Conservation (phyloP, 2,797 vertebrate genomes). For the Macropus fuliginosus region DNA sequence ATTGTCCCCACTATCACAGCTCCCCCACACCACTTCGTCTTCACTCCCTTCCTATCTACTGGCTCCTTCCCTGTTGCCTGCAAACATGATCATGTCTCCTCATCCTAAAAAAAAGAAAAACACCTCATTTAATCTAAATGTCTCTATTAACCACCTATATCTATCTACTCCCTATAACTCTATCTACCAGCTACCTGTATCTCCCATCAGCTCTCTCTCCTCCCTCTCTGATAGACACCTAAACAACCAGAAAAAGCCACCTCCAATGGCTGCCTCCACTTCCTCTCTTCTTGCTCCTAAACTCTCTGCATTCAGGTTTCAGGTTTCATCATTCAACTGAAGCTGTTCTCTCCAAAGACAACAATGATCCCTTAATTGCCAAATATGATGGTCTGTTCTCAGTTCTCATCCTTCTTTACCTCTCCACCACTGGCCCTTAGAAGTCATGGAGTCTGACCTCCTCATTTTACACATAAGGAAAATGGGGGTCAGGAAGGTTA, state of each 20-base stretch:
- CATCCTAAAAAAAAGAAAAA: background rate
- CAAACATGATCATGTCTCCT: background rate
- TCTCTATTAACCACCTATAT: background rate
- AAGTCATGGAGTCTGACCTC: background rate
- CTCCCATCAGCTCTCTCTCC: background rate
- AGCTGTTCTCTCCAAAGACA: background rate
- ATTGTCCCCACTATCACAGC: background rate
- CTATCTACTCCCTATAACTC: background rate
- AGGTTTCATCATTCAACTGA: background rate
- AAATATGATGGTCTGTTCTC: background rate
- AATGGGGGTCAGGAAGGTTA: background rate
- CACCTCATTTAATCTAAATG: background rate
- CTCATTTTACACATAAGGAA: background rate
- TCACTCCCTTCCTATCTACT: background rate
- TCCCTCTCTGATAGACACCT: background rate
- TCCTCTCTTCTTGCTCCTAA: background rate
- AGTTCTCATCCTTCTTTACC: background rate
- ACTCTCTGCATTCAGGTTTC: background rate
- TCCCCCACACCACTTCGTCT: background rate
- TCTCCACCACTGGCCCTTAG: background rate
- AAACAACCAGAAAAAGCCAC: background rate
- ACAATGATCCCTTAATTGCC: background rate
- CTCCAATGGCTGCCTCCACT: background rate
- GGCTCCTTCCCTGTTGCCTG: background rate
- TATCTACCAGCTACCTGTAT: background rate